phyloP scores from a whole-genome alignment of 2,113 vertebrate species.

The Piliocolobus tephrosceles region DNA sequence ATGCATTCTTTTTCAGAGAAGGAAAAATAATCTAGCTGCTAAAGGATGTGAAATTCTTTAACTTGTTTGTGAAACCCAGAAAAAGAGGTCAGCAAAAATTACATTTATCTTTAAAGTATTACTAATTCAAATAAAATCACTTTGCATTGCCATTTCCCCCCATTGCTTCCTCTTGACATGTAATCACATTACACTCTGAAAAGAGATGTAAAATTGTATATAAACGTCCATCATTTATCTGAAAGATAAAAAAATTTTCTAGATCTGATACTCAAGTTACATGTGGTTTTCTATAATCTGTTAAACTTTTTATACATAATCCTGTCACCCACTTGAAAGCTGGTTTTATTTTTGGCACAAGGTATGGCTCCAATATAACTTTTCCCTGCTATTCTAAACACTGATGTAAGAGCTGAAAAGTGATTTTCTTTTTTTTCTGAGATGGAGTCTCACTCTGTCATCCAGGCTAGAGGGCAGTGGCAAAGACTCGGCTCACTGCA shows the following conservation, averaged over 20 bases:
- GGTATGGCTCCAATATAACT: not conserved
- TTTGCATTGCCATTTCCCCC: not conserved
- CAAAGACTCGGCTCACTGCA: too few relatives aligned
- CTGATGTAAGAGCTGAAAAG: not conserved
- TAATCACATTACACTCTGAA: not conserved
- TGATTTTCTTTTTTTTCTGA: not conserved
- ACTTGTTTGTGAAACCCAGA: not conserved
- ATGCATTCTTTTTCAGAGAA: slow-evolving; percentile 34
- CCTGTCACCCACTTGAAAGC: not conserved
- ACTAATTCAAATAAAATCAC: slow-evolving; percentile 48
- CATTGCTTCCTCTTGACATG: not conserved
- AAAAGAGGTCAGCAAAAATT: not conserved
- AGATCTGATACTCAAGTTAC: not conserved
- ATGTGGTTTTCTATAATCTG: not conserved
- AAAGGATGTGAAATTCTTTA: not conserved
- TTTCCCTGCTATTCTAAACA: not conserved
- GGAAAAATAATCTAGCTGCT: not conserved
- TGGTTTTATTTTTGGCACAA: not conserved
- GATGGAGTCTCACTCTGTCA: too few relatives aligned
- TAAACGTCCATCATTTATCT: not conserved
- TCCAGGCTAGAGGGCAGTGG: too few relatives aligned
- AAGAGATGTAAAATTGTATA: slow-evolving; percentile 20
- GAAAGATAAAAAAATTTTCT: not conserved
- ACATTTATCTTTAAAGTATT: not conserved
- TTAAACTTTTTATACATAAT: not conserved